Conservation (phyloP, 1,140 invertebrate genomes). For the Bactericera cockerelli region DNA sequence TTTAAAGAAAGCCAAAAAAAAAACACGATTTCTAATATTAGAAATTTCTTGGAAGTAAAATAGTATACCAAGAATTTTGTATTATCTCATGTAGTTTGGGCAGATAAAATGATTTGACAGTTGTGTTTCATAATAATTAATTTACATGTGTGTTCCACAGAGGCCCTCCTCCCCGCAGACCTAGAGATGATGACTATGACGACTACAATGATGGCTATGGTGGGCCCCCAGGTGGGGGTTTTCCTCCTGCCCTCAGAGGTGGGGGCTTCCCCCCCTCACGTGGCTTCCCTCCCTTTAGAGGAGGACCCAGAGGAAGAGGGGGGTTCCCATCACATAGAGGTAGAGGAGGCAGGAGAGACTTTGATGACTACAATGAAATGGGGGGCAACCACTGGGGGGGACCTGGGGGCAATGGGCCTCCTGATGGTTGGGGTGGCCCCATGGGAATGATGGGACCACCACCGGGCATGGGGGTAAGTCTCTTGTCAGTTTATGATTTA, state of each 20-base stretch:
- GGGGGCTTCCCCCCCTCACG: background rate
- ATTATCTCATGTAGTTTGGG: too few species aligned
- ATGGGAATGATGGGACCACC: background rate
- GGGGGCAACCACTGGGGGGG: background rate
- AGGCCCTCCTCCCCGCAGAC: background rate
- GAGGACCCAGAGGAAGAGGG: background rate
- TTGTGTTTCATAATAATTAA: too few species aligned
- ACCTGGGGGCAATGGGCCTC: too few species aligned
- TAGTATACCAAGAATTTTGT: too few species aligned
- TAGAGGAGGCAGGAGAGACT: too few species aligned
- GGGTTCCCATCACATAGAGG: background rate
- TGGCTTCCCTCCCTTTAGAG: background rate
- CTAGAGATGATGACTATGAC: conserved; percentile 1
- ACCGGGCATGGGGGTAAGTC: conserved; percentile 3
- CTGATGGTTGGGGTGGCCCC: conserved; percentile 1
- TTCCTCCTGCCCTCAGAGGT: background rate
- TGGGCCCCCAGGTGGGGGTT: background rate
- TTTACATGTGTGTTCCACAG: too few species aligned
- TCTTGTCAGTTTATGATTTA: too few species aligned
- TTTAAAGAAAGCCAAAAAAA: too few species aligned
- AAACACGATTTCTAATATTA: too few species aligned
- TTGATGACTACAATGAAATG: background rate
- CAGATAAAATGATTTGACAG: too few species aligned
- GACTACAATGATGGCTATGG: background rate
- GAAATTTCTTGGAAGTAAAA: too few species aligned